These are phyloP conservation scores for Clarias pachynema DNA, from an alignment of 2,797 vertebrate species.

Conservation along the genomic window DNA sequence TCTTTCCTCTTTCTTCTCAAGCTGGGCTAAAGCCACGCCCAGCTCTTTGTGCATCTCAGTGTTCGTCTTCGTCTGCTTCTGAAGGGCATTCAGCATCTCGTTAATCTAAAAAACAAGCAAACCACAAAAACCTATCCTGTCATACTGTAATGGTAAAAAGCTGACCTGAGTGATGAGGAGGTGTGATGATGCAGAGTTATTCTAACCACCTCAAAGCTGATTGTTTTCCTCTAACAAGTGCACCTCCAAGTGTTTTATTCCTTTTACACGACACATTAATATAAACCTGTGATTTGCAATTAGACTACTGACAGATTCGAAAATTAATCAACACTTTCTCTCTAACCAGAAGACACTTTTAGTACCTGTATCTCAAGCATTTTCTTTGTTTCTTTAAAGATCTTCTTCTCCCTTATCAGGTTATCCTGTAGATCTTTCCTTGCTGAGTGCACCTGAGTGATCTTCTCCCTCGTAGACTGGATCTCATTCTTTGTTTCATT, in stretches of 20 bases:
- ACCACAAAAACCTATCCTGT: neutral
- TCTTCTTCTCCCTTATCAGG: neutral
- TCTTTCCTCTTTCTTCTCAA: neutral
- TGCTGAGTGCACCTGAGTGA: conserved; percentile 13
- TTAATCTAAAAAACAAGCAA: conserved; percentile 24
- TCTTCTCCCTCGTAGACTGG: neutral
- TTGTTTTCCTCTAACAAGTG: neutral
- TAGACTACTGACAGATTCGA: neutral
- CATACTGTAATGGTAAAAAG: neutral
- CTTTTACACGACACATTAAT: neutral
- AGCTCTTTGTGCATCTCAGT: neutral
- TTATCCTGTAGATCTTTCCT: conserved; percentile 10
- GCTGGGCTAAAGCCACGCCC: neutral
- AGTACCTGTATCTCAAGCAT: conserved; percentile 22
- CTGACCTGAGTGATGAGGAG: neutral
- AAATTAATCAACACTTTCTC: neutral
- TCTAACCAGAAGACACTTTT: neutral
- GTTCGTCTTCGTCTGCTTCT: neutral
- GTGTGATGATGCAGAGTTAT: neutral
- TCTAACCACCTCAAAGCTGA: neutral
- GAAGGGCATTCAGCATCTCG: neutral
- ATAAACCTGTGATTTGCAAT: neutral
- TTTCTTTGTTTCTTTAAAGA: conserved; percentile 9
- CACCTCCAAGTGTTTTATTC: neutral
- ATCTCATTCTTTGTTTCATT: conserved; percentile 2